phyloP scores from a whole-genome alignment of 2,888 invertebrate genomes.

The Leucozona laternaria region DNA sequence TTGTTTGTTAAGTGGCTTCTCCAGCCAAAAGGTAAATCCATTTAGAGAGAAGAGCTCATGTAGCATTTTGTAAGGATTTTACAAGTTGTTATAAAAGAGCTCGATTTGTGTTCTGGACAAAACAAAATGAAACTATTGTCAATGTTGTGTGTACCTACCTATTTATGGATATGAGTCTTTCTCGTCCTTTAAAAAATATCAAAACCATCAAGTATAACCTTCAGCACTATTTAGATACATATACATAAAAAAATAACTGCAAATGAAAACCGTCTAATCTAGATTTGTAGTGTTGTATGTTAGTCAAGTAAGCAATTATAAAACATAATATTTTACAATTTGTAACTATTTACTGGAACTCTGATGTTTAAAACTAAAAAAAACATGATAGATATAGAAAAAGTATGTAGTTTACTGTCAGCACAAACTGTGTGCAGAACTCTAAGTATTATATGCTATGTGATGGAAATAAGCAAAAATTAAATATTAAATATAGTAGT shows the following conservation, averaged over 20 bases:
- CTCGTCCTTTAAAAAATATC: conserved; percentile 20
- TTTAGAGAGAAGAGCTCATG: conserved; percentile 97
- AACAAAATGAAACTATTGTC: conserved; percentile 65
- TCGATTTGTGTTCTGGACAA: conserved; percentile 39
- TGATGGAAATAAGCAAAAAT: conserved; percentile 56
- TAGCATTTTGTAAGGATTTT: conserved; percentile 88
- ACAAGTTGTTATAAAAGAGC: background rate
- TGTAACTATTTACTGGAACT: conserved; percentile 60
- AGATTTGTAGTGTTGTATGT: conserved; percentile 48
- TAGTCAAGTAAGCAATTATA: conserved; percentile 44
- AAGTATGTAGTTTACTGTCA: conserved; percentile 32
- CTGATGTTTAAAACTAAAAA: conserved; percentile 27
- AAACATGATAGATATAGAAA: background rate
- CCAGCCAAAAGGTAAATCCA: conserved; percentile 97
- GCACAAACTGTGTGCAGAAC: conserved; percentile 56
- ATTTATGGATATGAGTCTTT: conserved; percentile 41
- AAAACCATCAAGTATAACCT: conserved; percentile 35
- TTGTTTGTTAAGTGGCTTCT: conserved; percentile 95
- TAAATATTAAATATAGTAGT: conserved; percentile 30
- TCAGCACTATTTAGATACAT: conserved; percentile 40
- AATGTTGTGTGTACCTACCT: conserved; percentile 67
- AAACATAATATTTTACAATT: conserved; percentile 58
- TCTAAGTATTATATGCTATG: conserved; percentile 68
- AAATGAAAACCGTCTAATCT: conserved; percentile 70
- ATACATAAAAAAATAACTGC: conserved; percentile 44